Evolutionary conservation across 2,888 invertebrate species (phyloP), one percentile per base, ranked within the genome.

Genomic region (Tenthredo notha): DNA sequence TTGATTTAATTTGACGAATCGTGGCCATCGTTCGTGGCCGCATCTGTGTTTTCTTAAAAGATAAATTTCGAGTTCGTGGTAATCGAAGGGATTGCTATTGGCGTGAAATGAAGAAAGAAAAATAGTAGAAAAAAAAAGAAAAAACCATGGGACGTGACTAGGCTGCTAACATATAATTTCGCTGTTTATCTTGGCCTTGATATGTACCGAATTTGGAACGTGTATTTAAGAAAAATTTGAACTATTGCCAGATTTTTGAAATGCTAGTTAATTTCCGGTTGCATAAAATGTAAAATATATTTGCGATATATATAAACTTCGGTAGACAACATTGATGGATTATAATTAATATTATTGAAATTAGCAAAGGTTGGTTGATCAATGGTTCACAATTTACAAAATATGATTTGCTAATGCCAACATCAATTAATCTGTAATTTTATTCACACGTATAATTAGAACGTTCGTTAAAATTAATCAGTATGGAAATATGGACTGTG

Each of bases 1-100:
- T 5, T 15, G 65, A n/a, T 82, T 82, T 29, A 50, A 82, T 82
- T 82, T 82, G 82, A 65, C 82, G 65, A 82, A 82, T 82, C 82
- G 65, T 37, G 61, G 61, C 82, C 18, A 82, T 82, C 25, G 82
- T 65, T 65, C 43, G 43, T 82, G 47, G 65, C 82, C 82, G 15
- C 70, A 61, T 61, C 40, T 82, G 82, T 82, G 40, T 82, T 65
- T 65, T 33, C 65, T 65, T 12, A 82, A 43, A 82, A 82, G 61
- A 82, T 82, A 29, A 82, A 82, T 82, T 82, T 61, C 65, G 25
- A 61, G 25, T 61, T 12, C 25, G 61, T 61, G 65, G 43, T 65
- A 82, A 82, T 65, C 61, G 43, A 65, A 43, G 4, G 40, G 43
- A 61, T 61, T 43, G 82, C 65, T 7, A 43, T 65, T 82, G 65